Base-by-base conservation (phyloP, 1,140 invertebrate genomes). In the Leptopilina boulardi region DNA sequence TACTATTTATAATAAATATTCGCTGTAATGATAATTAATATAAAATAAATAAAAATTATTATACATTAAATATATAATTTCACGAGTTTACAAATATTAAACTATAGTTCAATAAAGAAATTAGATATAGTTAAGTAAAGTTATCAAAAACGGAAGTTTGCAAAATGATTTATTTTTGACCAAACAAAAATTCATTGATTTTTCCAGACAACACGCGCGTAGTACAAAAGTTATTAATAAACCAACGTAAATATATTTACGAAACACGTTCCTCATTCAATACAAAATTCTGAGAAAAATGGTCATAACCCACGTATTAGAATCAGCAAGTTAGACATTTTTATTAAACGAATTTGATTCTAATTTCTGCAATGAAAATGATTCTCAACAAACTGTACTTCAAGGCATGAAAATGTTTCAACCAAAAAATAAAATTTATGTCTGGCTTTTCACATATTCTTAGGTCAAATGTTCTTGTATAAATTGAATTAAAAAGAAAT, bases 141-240 rank as follows among this genome's bases (percentile, higher is more conserved):
- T n/a, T n/a, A 41, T 41, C 38, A 41, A 41, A 41, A 41, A 41
- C 38, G 9, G 3, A 41, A 5, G 9, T 5, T 10, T 10, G 8
- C 51, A 54, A 3, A 47, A 0, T 8, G 51, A 23, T 56, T 56
- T 18, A 21, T 11, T 6, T 56, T 56, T 23, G 21, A 10, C 54
- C 11, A 23, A 56, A 56, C 21, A 56, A 21, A 9, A 3, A 56
- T 11, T 19, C 19, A 56, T 56, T 56, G 54, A 56, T 56, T 56
- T 66, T 30, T 3, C 0, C 21, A 11, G 23, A 66, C 19, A 26
- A 47, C 44, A 66, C 26, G 41, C 77, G 56, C 70, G 70, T 71
- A 18, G 70, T 66, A 75, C 73, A 71, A 77, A 82, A 71, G 41
- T 80, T 82, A 82, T 80, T 80, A 80, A 80, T 82, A 82, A 82